These are phyloP conservation scores for Jaculus jaculus DNA, from an alignment of 2,113 vertebrate genomes.

Conservation along the genomic window DNA sequence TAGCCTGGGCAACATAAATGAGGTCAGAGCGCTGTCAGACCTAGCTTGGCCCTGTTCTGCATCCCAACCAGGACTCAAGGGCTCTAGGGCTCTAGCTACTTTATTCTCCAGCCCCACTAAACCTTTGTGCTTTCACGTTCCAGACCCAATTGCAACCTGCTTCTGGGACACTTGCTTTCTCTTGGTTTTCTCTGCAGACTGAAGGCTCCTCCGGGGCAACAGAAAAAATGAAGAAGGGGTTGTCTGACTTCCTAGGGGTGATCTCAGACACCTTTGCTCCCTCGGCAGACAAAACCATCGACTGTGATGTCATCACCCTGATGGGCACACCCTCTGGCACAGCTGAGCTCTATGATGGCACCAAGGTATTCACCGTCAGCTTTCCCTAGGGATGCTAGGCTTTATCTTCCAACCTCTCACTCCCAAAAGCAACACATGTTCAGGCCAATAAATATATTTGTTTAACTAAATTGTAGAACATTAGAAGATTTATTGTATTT, in stretches of 20 bases:
- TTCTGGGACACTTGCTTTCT: neutral
- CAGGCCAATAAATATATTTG: neutral
- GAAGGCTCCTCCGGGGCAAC: conserved; percentile 94
- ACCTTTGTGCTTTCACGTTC: neutral
- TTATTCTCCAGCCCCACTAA: neutral
- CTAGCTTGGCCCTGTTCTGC: neutral
- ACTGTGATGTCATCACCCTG: conserved; percentile 97
- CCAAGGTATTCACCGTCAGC: conserved; percentile 86
- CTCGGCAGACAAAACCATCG: conserved; percentile 96
- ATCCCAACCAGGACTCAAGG: neutral
- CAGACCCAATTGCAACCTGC: neutral
- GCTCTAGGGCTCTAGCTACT: neutral
- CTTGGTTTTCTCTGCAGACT: conserved; percentile 83
- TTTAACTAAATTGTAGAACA: conserved; percentile 4
- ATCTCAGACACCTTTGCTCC: conserved; percentile 98
- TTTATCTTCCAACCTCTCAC: neutral
- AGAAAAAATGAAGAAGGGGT: conserved; percentile 95
- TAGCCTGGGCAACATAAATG: too few species aligned
- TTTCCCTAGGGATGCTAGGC: neutral
- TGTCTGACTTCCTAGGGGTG: conserved; percentile 96
- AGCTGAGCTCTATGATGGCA: conserved; percentile 95
- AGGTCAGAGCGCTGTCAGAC: neutral
- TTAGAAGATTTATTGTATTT: neutral
- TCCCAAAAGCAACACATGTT: neutral
- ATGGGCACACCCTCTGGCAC: conserved; percentile 96